Evolutionary conservation across 1,140 invertebrate genomes (phyloP).

Genomic region (Cydia splendana): DNA sequence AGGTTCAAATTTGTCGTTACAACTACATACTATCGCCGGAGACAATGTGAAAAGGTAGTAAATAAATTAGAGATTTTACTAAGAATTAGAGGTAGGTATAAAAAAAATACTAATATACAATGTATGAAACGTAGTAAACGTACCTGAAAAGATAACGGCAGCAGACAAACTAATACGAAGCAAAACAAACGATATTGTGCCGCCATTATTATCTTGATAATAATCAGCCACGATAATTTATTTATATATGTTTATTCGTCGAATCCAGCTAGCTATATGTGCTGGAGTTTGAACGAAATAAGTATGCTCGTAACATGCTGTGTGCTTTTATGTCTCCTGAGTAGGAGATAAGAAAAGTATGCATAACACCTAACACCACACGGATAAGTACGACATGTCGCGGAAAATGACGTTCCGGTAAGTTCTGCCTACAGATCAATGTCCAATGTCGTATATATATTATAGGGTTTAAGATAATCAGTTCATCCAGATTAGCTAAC

Average conservation of each 20-base stretch:
- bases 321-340: neutral
- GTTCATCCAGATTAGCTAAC: too few species aligned
- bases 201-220: slow-evolving; percentile 4
- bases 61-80: neutral
- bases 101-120: neutral
- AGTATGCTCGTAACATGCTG: neutral
- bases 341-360: neutral
- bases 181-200: neutral
- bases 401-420: neutral
- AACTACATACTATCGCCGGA: too few species aligned
- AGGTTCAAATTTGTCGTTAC: too few species aligned
- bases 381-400: neutral
- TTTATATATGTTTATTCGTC: neutral
- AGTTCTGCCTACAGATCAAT: too few species aligned
- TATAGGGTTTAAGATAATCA: too few species aligned
- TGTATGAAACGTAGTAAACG: neutral
- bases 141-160: slow-evolving; percentile 19
- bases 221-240: neutral
- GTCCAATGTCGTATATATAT: too few species aligned
- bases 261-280: neutral
- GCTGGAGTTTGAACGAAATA: neutral
- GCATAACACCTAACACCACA: neutral
- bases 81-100: neutral
- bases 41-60: too few species aligned
- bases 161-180: neutral